phyloP scores from a whole-genome alignment of 1,140 invertebrate genomes.

The Helicoverpa armigera region DNA sequence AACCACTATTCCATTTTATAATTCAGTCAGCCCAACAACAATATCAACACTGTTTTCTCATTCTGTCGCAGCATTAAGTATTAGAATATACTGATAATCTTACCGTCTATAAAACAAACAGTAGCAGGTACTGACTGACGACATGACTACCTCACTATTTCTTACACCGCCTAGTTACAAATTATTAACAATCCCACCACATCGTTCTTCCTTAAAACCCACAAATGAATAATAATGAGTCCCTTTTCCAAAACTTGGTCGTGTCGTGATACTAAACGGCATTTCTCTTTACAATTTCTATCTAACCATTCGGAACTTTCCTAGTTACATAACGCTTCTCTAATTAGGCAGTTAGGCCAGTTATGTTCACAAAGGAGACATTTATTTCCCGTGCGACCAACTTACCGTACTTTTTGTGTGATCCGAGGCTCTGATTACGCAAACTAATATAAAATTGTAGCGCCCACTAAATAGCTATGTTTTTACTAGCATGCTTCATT shows the following conservation, averaged over 20 bases:
- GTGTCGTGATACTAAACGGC: conserved; percentile 20
- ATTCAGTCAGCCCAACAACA: too few species aligned
- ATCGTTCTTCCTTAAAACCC: not conserved
- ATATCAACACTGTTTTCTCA: too few species aligned
- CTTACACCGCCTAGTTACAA: too few species aligned
- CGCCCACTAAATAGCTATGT: conserved; percentile 16
- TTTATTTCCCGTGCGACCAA: conserved; percentile 53
- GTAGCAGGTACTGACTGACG: too few species aligned
- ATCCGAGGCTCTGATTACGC: conserved; percentile 45
- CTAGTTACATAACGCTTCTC: conserved; percentile 57
- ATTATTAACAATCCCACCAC: too few species aligned
- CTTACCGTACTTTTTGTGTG: conserved; percentile 52
- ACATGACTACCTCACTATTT: too few species aligned
- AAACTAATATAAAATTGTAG: conserved; percentile 49
- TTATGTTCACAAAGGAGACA: conserved; percentile 58
- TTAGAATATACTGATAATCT: too few species aligned
- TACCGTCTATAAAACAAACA: too few species aligned
- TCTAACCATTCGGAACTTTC: conserved; percentile 49
- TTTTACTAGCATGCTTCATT: not conserved
- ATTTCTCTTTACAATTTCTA: conserved; percentile 49
- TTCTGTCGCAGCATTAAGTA: too few species aligned
- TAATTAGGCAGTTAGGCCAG: conserved; percentile 59
- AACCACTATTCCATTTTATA: too few species aligned
- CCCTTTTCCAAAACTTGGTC: conserved; percentile 5
- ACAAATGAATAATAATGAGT: conserved; percentile 33